Base-by-base conservation (phyloP, 2,888 invertebrate species). In the Oligia strigilis region DNA sequence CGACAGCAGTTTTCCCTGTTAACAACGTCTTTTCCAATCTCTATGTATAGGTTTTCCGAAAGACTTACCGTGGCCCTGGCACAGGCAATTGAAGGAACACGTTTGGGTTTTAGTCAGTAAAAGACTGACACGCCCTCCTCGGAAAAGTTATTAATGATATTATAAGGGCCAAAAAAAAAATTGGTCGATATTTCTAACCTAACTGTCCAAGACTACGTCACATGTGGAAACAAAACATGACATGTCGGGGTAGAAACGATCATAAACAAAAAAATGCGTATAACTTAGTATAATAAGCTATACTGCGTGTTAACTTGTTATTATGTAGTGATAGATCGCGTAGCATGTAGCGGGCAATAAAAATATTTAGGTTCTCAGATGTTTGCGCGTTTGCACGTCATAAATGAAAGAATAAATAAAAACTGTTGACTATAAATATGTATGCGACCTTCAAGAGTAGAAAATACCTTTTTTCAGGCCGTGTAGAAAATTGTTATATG, bases 261-360 rank as follows among this genome's bases (percentile, higher is more conserved):
- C 17, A 46, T 62, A 60, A 76, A 83, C 73, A 78, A 81, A 84
- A 23, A 82, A 70, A 60, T 19, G 17, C n/a, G 14, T 40, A 14
- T 60, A 73, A 65, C 69, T 70, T 46, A 19, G 8, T 11, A 17
- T 36, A 52, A 77, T 40, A 65, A 70, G 14, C 19, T 29, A 70
- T 67, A 77, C 55, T 87, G 81, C 87, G 81, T 88, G 88, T 81
- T 77, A 80, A 81, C 75, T 0, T 1, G 55, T 23, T 77, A 88
- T 88, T 77, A 88, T 80, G 49, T 62, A 43, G 55, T 80, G 83
- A 82, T 78, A 43, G 67, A 83, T 83, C 66, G 75, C 65, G 43
- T 82, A 19, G 82, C 88, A 84, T 84, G 84, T 75, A 72, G 62
- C 49, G 49, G 8, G 55, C 52, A 74, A 72, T 75, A 80, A 84